Percentiles rank a stretch among this genome's conserved stretches.
Evolutionary conservation across 2,797 vertebrate genomes (phyloP).

Genomic region (Melanotaenia parkinsoni): DNA sequence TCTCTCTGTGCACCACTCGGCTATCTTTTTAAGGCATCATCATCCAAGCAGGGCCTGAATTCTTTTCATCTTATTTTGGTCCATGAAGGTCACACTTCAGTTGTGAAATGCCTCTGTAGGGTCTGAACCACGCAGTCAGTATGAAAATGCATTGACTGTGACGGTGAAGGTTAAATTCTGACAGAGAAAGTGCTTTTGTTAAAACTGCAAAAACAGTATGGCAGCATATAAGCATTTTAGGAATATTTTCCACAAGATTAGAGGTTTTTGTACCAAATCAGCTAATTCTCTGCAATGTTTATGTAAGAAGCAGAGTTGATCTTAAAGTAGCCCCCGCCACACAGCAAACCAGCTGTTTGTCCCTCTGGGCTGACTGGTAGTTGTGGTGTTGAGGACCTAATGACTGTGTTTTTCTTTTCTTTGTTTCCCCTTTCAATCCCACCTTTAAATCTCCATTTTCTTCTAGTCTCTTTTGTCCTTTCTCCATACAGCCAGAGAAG

Average conservation of each 20-base stretch:
- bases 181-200: background rate
- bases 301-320: constrained; percentile 14
- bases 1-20: constrained; percentile 42
- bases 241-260: background rate
- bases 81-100: constrained; percentile 53
- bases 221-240: background rate
- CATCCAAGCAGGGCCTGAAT: constrained; percentile 30
- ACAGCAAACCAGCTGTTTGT: constrained; percentile 48
- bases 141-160: constrained; percentile 22
- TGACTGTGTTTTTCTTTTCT: constrained; percentile 35
- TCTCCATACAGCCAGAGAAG: constrained; percentile 7
- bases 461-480: constrained; percentile 2
- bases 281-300: constrained; percentile 33
- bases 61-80: constrained; percentile 43
- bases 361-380: background rate
- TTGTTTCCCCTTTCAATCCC: constrained; percentile 9
- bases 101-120: constrained; percentile 17
- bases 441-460: background rate
- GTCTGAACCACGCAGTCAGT: constrained; percentile 1
- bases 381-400: constrained; percentile 28
- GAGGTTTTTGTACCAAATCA: constrained; percentile 4
- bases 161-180: constrained; percentile 28
- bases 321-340: too few species aligned
- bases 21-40: constrained; percentile 57
- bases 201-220: background rate